A percentile compares a stretch with the other conserved stretches of the same genome.
phyloP scores from a whole-genome alignment of 2,888 invertebrate genomes.

The Rhimphoctona megacephalus region DNA sequence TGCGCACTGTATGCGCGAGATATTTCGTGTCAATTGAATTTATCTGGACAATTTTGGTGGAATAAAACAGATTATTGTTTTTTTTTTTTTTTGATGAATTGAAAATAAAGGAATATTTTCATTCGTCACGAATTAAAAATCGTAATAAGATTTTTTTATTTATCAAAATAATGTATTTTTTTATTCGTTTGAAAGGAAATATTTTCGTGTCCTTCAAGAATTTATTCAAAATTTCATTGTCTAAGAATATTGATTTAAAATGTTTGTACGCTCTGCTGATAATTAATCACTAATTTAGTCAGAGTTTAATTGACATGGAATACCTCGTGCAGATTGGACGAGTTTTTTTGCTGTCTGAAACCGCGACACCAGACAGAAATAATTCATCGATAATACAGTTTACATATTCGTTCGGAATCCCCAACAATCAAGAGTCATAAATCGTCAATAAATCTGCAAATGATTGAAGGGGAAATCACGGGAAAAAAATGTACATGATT shows the following conservation, averaged over 20 bases:
- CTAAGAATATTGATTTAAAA: not conserved
- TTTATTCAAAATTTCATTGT: not conserved
- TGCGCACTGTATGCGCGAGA: not conserved
- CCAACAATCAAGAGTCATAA: constrained; percentile 6
- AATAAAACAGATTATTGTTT: not conserved
- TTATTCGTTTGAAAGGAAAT: no score
- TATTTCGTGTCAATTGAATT: not conserved
- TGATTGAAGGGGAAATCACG: not conserved
- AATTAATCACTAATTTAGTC: not conserved
- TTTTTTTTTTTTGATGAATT: not conserved
- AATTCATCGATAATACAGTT: constrained; percentile 5
- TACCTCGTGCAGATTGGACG: not conserved
- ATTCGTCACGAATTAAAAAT: not conserved
- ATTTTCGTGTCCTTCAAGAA: not conserved
- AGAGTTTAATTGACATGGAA: not conserved
- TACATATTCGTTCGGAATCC: not conserved
- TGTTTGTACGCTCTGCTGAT: not conserved
- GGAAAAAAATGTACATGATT: not conserved
- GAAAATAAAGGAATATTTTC: not conserved
- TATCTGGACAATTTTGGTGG: not conserved
- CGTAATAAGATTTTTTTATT: not conserved
- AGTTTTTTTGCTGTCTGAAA: not conserved
- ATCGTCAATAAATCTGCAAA: not conserved
- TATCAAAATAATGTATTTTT: not conserved
- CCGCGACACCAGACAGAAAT: not conserved